Percentiles rank a stretch among this genome's conserved stretches.
phyloP scores from a whole-genome alignment of 1,140 invertebrate species.

The Gryon sp. region DNA sequence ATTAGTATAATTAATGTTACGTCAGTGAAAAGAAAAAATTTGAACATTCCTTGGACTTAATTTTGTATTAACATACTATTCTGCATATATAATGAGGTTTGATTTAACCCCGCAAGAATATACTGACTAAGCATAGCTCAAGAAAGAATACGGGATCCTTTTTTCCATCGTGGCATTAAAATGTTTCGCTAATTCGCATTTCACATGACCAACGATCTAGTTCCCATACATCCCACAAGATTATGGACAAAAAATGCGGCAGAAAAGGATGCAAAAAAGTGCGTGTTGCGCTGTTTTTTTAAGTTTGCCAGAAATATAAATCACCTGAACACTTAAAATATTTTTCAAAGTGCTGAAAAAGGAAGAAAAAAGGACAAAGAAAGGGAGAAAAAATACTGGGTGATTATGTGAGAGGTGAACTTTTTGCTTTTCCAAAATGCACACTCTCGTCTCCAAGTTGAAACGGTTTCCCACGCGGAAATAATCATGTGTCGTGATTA shows the following conservation, averaged over 20 bases:
- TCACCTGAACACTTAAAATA: constrained; percentile 39
- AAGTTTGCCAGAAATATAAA: constrained; percentile 30
- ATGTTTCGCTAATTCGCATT: constrained; percentile 12
- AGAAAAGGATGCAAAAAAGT: too few species aligned
- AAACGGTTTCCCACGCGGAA: constrained; percentile 63
- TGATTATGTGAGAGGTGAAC: constrained; percentile 38
- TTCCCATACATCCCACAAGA: constrained; percentile 15
- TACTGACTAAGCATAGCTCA: too few species aligned
- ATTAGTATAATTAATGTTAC: too few species aligned
- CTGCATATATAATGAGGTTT: too few species aligned
- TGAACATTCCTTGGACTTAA: too few species aligned
- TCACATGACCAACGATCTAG: background rate
- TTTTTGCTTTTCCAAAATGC: constrained; percentile 37
- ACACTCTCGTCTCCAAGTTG: constrained; percentile 6
- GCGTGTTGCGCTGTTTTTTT: too few species aligned
- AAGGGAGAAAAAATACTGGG: constrained; percentile 27
- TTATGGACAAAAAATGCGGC: constrained; percentile 2
- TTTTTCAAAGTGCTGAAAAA: constrained; percentile 21
- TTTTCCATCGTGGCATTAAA: background rate
- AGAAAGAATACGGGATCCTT: too few species aligned
- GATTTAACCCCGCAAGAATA: too few species aligned
- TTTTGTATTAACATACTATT: too few species aligned
- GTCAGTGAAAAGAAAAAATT: too few species aligned
- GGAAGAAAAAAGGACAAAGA: background rate
- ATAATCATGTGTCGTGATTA: constrained; percentile 59